Base-by-base conservation (phyloP, 1,140 invertebrate genomes). In the Eubasilissa regina region DNA sequence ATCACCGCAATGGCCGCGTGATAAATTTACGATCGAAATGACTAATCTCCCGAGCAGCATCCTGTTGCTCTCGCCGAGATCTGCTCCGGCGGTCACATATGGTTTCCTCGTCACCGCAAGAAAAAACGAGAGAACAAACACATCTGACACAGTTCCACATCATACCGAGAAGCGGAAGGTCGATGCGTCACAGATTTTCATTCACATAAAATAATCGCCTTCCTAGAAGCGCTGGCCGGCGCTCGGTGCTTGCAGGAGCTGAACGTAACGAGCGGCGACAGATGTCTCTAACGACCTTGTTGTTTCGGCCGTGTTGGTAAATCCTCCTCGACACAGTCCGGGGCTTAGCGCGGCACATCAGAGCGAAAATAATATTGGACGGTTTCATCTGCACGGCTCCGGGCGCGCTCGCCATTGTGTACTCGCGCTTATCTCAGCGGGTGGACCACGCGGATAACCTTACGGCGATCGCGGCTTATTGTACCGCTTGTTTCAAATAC, bases 21-120 rank as follows among this genome's bases (percentile, higher is more conserved):
- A 64, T 64, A 62, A 25, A 62, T 62, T 25, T 25, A 25, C n/a
- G 17, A 15, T 15, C 17, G 60, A 44, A 15, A n/a, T 64, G 62
- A 64, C 62, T 64, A 64, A 64, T 64, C 62, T 13, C 12, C 35
- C 35, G 9, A 10, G n/a, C 56, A 21, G 25, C 62, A 35, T 44
- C 25, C 25, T 64, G 62, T 35, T 43, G 13, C 25, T 35, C 43
- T n/a, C 15, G 62, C 62, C 12, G 4, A 64, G 60, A 21, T 43
- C 60, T 10, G 60, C 60, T 64, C 62, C 62, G 44, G 44, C 35
- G 35, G 25, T 62, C 62, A n/a, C 62, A 64, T 64, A 64, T 64
- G 62, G 62, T 64, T 64, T 64, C 44, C 62, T 64, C 44, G 62
- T 64, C 43, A 64, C 35, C 53, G 53, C 53, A n/a, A 64, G 62